Evolutionary conservation across 2,888 invertebrate species (phyloP), one percentile per base, ranked within the genome.

Genomic region (Timandra comae): DNA sequence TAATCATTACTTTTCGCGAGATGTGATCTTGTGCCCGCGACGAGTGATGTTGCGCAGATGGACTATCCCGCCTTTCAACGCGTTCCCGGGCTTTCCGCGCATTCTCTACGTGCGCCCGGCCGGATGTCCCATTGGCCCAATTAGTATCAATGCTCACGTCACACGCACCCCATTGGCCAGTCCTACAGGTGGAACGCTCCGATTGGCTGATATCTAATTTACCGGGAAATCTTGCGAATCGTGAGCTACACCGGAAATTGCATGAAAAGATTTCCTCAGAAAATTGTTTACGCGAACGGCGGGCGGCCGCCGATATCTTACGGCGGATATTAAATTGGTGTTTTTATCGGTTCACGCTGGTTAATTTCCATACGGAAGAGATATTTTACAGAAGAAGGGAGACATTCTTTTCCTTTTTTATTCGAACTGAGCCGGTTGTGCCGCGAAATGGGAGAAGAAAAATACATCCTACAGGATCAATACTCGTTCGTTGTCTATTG

Each of bases 1-100:
- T 86, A 86, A 86, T 86, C 86, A 84, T 86, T 86, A 86, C 80
- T 86, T 86, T 82, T 79, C 77, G 74, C 73, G 76, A 82, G 85
- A 85, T 84, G 82, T 79, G 82, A 82, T 81, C 82, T 81, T 72
- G 71, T 60, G 65, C 58, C 61, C 64, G 68, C 71, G 71, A 62
- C 53, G 56, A 53, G 72, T 62, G 76, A 76, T 76, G 77, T 73
- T 80, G 81, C 81, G 82, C 80, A 77, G 74, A 72, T 77, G 64
- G 69, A 59, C 11, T 31, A 56, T 57, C 62, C 61, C 65, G 67
- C 64, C 62, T 48, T 49, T 35, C 59, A 53, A 60, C 62, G 60
- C 63, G 65, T 70, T 81, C 82, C 81, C 82, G 82, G 82, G 82
- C 67, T 79, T 76, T 72, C 60, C 74, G 79, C 82, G 82, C 84